These are phyloP conservation scores for Cochlearius cochlearius DNA, from an alignment of 2,113 vertebrate genomes.

Conservation along the genomic window DNA sequence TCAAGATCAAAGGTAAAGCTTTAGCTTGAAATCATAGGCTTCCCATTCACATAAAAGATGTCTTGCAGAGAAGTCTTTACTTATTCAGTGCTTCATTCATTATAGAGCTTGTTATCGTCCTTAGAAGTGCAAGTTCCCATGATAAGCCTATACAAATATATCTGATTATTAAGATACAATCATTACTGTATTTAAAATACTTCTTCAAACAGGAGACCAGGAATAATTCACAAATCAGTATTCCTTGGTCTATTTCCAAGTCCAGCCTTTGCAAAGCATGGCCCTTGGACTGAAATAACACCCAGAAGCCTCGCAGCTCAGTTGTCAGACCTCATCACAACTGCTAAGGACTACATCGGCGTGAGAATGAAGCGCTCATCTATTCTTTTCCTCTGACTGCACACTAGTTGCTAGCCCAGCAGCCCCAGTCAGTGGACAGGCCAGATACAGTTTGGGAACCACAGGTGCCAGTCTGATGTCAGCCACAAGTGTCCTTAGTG, in stretches of 20 bases:
- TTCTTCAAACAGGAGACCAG: background rate
- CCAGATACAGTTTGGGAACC: background rate
- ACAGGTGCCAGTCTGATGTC: background rate
- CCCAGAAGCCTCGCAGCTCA: background rate
- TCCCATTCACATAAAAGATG: background rate
- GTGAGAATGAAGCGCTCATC: fast-evolving
- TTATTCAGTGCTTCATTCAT: background rate
- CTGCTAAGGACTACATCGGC: background rate
- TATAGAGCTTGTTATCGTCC: background rate
- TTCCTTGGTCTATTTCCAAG: background rate
- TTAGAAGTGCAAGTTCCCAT: background rate
- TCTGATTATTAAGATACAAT: background rate
- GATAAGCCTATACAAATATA: background rate
- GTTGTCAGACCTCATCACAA: background rate
- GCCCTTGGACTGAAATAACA: background rate
- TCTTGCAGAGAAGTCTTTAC: background rate
- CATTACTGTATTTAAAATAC: background rate
- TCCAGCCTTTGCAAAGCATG: background rate
- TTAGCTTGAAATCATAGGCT: background rate
- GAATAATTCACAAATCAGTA: background rate
- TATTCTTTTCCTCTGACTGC: background rate
- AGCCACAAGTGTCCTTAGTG: background rate
- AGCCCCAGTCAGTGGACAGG: background rate
- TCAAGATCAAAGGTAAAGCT: slow-evolving; percentile 4
- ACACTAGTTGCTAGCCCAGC: background rate